Conservation (phyloP, 1,140 invertebrate species). For the Heliconius hermathena region DNA sequence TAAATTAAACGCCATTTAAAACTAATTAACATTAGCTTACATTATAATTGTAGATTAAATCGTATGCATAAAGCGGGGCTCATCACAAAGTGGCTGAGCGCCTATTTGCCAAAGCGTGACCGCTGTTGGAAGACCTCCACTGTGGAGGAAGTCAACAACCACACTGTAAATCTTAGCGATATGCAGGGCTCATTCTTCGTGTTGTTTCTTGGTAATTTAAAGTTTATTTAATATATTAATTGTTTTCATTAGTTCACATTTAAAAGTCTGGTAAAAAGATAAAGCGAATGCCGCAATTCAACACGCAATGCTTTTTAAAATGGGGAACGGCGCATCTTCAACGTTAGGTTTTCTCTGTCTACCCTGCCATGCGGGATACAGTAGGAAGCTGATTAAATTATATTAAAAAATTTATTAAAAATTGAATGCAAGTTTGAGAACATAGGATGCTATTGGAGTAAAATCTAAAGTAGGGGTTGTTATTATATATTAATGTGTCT, state of each 20-base stretch:
- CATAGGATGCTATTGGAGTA: background rate
- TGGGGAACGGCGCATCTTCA: background rate
- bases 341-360: background rate
- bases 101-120: conserved; percentile 90
- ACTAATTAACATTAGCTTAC: conserved; percentile 4
- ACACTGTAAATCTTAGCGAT: conserved; percentile 92
- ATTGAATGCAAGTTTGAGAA: background rate
- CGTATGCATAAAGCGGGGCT: conserved; percentile 92
- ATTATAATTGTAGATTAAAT: conserved; percentile 48
- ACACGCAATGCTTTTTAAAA: background rate
- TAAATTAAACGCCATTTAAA: background rate
- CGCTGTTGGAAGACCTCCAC: conserved; percentile 87
- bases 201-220: conserved; percentile 86
- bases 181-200: conserved; percentile 96
- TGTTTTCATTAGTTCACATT: background rate
- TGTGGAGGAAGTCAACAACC: conserved; percentile 87
- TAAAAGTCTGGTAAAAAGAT: background rate
- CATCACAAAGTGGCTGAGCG: conserved; percentile 90
- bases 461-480: background rate
- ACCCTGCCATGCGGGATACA: background rate
- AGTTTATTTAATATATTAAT: background rate
- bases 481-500: too few relatives aligned
- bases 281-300: background rate
- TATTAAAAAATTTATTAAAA: background rate
- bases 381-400: background rate